Evolutionary conservation across 2,113 vertebrate genomes (phyloP), one percentile per base, ranked within the genome.

Genomic region (Maylandia zebra): DNA sequence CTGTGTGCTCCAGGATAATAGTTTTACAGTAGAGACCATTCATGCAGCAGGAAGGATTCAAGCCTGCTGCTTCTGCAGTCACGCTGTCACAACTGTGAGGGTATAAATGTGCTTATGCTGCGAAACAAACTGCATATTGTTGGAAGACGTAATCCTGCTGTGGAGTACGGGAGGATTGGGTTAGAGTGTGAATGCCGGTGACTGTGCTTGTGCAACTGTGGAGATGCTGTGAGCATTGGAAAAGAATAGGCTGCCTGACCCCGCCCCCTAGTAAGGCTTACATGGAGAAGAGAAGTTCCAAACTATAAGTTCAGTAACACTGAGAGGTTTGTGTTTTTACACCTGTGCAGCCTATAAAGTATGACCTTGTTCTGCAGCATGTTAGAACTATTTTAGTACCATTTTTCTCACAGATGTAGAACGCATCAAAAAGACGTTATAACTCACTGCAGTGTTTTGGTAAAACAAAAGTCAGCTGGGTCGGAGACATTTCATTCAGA

Each of bases 1-100:
- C 84, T 71, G 76, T 87, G 71, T 71, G 86, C 64, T 64, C 71
- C 90, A 85, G 90, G 84, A 94, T 92, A 93, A 92, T 90, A 90
- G 88, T 66, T 84, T 89, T 90, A 76, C 81, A 91, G 59, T 83
- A 53, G 53, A 55, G 61, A 38, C 64, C 82, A 87, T 86, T 93
- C 81, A 86, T 53, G 53, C 90, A 86, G 59, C 82, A 81, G 83
- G 43, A 86, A 84, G 56, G 36, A 84, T 83, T 82, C 59, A 7
- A 53, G 61, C 61, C 74, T 50, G 48, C 84, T 52, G 81, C 56
- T 45, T 53, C 82, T 50, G 4, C 71, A 83, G 32, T 57, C 64
- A 8, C 43, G n/a, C 45, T n/a, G 86, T 81, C 79, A 83, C 55
- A 81, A 43, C 50, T 36, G 32, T 50, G 57, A 61, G 38, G 22